These are phyloP conservation scores for Dipodomys merriami DNA, from an alignment of 2,113 vertebrate genomes.

Conservation along the genomic window DNA sequence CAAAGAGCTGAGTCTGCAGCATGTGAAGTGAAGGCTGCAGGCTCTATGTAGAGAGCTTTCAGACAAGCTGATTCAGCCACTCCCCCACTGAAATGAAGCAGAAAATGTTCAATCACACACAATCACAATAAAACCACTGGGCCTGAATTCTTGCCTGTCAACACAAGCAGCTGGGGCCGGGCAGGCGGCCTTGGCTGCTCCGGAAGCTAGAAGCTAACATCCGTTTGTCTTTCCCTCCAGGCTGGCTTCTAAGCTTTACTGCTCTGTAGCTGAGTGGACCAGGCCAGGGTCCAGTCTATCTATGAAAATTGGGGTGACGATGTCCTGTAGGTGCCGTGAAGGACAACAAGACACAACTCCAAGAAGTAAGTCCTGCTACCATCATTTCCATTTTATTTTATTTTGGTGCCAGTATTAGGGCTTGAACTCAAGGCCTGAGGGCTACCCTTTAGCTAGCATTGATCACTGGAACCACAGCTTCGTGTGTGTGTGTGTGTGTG, in stretches of 20 bases:
- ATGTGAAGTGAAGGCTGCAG: neutral
- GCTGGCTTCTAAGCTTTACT: neutral
- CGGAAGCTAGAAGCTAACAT: neutral
- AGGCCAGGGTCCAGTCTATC: neutral
- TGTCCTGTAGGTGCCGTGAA: neutral
- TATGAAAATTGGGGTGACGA: neutral
- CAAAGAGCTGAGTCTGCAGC: slow-evolving; percentile 16
- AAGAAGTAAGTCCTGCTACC: neutral
- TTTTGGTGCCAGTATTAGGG: neutral
- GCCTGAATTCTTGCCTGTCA: slow-evolving; percentile 9
- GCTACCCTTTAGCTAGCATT: too few species aligned
- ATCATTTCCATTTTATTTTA: neutral
- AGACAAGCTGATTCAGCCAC: slow-evolving; percentile 59
- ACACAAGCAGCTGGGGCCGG: slow-evolving; percentile 45
- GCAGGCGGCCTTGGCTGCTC: neutral
- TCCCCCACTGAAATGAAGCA: slow-evolving; percentile 60
- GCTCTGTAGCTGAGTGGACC: neutral
- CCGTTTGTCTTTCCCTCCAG: neutral
- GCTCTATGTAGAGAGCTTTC: neutral
- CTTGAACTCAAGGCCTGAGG: too few species aligned
- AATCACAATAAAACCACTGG: slow-evolving; percentile 56
- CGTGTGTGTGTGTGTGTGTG: too few species aligned
- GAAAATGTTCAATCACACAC: slow-evolving; percentile 64
- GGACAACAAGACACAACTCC: neutral
- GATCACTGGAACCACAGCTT: too few species aligned